Evolutionary conservation across 1,140 invertebrate genomes (phyloP).

Genomic region (Drosophila nasuta): DNA sequence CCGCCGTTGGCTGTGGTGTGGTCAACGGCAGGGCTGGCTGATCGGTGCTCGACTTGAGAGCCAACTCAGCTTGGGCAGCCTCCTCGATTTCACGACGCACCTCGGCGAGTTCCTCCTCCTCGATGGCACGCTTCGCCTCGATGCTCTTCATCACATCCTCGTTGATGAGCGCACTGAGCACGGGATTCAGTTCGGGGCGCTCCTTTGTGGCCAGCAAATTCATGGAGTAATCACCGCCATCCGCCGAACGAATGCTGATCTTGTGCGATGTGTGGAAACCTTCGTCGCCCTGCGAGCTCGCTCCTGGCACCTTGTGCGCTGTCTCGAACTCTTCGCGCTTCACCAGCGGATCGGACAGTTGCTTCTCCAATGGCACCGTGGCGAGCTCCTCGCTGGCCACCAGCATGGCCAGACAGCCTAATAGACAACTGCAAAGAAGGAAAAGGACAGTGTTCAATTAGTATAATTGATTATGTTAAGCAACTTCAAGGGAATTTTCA

Average conservation of each 20-base stretch:
- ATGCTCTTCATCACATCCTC: slow-evolving; percentile 85
- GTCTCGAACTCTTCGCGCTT: slow-evolving; percentile 64
- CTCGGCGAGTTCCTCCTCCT: slow-evolving; percentile 76
- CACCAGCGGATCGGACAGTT: slow-evolving; percentile 1
- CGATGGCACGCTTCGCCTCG: slow-evolving; percentile 82
- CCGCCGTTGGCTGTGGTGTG: slow-evolving; percentile 55
- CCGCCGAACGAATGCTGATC: slow-evolving; percentile 65
- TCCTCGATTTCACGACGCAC: slow-evolving; percentile 68
- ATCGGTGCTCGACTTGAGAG: slow-evolving; percentile 48
- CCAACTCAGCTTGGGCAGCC: slow-evolving; percentile 55
- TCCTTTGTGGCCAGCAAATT: slow-evolving; percentile 81
- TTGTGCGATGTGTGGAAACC: slow-evolving; percentile 78
- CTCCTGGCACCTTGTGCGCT: slow-evolving; percentile 74
- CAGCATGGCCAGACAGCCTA: slow-evolving; percentile 55
- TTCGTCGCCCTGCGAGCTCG: slow-evolving; percentile 43
- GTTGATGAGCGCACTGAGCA: slow-evolving; percentile 82
- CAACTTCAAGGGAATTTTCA: too few species aligned
- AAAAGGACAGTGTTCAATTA: not conserved
- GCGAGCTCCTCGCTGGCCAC: slow-evolving; percentile 41
- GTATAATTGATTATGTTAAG: too few species aligned
- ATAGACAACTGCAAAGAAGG: slow-evolving; percentile 47
- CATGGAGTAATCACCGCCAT: slow-evolving; percentile 69
- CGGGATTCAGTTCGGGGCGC: slow-evolving; percentile 79
- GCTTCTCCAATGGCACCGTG: not conserved
- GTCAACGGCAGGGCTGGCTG: slow-evolving; percentile 45